Percentiles rank a stretch among this genome's conserved stretches.
These are phyloP conservation scores for Hipparchia semele DNA, from an alignment of 2,888 invertebrate genomes.

Conservation along the genomic window DNA sequence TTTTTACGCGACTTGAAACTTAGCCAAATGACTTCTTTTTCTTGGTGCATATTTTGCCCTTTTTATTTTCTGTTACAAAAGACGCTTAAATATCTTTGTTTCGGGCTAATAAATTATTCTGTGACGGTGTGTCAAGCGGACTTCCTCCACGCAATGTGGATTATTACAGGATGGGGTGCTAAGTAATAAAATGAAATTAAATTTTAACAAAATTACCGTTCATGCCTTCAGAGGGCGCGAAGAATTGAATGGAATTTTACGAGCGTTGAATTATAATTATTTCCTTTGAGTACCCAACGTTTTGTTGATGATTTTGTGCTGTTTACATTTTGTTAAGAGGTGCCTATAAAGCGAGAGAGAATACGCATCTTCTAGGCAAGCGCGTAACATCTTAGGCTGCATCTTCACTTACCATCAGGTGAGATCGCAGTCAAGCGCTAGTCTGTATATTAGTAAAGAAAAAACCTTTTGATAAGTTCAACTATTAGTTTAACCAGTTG, in stretches of 20 bases:
- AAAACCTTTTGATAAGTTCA: no score
- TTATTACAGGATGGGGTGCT: slow-evolving; percentile 25
- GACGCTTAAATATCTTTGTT: not conserved
- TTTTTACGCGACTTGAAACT: no score
- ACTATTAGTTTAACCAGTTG: no score
- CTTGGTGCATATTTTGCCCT: not conserved
- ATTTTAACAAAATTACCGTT: slow-evolving; percentile 32
- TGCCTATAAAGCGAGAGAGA: no score
- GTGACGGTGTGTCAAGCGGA: slow-evolving; percentile 39
- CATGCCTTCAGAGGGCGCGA: slow-evolving; percentile 22
- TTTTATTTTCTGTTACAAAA: not conserved
- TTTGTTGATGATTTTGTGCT: not conserved
- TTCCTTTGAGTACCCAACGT: not conserved
- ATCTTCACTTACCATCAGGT: no score
- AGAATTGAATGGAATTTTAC: not conserved
- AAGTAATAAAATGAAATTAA: slow-evolving; percentile 31
- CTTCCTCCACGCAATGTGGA: slow-evolving; percentile 37
- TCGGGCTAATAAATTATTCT: slow-evolving; percentile 21
- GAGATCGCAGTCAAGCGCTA: no score
- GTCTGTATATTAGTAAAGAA: no score
- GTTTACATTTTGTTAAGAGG: no score
- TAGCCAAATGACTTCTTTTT: no score
- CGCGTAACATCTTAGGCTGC: no score
- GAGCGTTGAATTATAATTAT: slow-evolving; percentile 10
- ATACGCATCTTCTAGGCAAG: no score